These are phyloP conservation scores for Sweltsa coloradensis DNA, from an alignment of 1,140 invertebrate genomes.

Conservation along the genomic window DNA sequence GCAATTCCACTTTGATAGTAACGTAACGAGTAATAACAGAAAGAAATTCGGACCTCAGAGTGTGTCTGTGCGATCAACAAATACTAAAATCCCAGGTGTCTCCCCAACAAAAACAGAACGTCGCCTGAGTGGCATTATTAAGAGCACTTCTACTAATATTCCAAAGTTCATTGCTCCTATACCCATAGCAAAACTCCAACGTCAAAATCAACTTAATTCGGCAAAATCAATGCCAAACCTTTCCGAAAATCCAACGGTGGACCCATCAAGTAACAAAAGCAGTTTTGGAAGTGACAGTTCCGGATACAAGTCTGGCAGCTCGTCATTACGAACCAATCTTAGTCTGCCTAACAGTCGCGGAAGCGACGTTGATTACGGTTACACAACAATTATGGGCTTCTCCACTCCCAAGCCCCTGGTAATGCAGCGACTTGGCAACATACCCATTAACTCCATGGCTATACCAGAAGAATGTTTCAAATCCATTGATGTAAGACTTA, in stretches of 20 bases:
- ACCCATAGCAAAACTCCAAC: no score
- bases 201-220: no score
- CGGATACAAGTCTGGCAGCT: slow-evolving; percentile 37
- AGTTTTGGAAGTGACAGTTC: slow-evolving; percentile 41
- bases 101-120: no score
- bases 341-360: not conserved
- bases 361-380: slow-evolving; percentile 27
- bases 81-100: no score
- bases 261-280: slow-evolving; percentile 16
- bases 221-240: no score
- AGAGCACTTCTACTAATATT: no score
- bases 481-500: not conserved
- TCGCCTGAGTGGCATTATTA: no score
- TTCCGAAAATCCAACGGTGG: not conserved
- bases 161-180: no score
- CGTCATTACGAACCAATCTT: slow-evolving; percentile 13
- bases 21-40: no score
- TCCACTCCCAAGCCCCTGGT: slow-evolving; percentile 27
- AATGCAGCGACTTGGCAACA: slow-evolving; percentile 3
- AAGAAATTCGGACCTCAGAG: no score
- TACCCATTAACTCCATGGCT: slow-evolving; percentile 24
- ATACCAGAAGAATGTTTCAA: slow-evolving; percentile 8
- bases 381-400: slow-evolving; percentile 35
- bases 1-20: no score
- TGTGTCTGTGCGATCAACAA: no score